Conservation (phyloP, 1,140 invertebrate species). For the Tetranychus cinnabarinus region DNA sequence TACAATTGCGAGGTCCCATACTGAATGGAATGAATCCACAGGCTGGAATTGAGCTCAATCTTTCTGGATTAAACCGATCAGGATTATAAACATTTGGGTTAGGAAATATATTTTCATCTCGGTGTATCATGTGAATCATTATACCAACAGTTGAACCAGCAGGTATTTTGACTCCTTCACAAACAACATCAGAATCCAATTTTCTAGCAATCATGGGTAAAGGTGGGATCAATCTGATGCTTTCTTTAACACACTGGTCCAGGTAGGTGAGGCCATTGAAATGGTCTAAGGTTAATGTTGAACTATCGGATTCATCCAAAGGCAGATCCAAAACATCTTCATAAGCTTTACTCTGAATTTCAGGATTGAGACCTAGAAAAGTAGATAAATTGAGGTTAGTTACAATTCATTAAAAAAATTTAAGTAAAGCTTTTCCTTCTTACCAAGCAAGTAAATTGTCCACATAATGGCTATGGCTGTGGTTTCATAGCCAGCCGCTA, state of each 20-base stretch:
- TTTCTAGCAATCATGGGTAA: constrained; percentile 31
- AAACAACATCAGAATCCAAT: constrained; percentile 22
- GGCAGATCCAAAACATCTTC: too few species aligned
- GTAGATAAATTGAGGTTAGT: too few species aligned
- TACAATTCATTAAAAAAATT: too few species aligned
- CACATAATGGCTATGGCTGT: constrained; percentile 9
- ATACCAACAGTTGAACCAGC: constrained; percentile 8
- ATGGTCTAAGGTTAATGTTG: constrained; percentile 20
- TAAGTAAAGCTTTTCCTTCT: background rate
- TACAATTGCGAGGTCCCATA: constrained; percentile 24
- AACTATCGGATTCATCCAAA: too few species aligned
- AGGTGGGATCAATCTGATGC: constrained; percentile 36
- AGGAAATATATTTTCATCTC: constrained; percentile 21
- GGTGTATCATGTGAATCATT: constrained; percentile 13
- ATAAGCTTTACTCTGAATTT: too few species aligned
- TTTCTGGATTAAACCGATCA: constrained; percentile 23
- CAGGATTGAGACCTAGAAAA: too few species aligned
- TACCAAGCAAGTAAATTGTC: constrained; percentile 8
- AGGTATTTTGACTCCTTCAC: constrained; percentile 17
- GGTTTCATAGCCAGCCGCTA: constrained; percentile 17
- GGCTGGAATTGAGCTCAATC: constrained; percentile 15
- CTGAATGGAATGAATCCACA: constrained; percentile 26
- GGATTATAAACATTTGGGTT: constrained; percentile 29
- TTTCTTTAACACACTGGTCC: constrained; percentile 46
- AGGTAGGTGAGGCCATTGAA: constrained; percentile 37